These are phyloP conservation scores for Rhamphomyia laevipes DNA, from an alignment of 2,888 invertebrate species.

Conservation along the genomic window DNA sequence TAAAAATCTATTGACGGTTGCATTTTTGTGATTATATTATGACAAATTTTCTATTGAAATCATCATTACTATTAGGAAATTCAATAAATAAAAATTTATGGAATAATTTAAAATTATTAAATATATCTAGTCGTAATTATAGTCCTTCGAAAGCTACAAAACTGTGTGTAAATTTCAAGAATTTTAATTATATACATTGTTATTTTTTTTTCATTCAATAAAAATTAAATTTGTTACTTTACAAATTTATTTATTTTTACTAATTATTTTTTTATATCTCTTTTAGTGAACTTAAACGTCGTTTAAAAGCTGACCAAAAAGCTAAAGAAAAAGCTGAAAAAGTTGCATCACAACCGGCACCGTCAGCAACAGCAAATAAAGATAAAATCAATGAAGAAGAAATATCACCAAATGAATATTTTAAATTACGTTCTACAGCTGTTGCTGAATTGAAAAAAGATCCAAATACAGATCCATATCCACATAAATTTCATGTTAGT, in stretches of 20 bases:
- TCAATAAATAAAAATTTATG: neutral
- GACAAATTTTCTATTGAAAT: neutral
- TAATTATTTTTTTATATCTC: conserved; percentile 14
- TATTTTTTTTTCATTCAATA: neutral
- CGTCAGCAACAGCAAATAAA: conserved; percentile 30
- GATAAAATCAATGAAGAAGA: conserved; percentile 54
- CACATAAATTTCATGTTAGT: conserved; percentile 92
- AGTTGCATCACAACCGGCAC: conserved; percentile 38
- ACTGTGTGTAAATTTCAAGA: neutral
- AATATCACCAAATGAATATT: conserved; percentile 91
- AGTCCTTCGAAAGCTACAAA: neutral
- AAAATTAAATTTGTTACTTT: neutral
- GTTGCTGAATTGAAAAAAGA: conserved; percentile 68
- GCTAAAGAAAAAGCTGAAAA: conserved; percentile 82
- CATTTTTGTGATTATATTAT: neutral
- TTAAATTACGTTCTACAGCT: conserved; percentile 69
- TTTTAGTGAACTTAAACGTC: conserved; percentile 83
- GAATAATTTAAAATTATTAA: neutral
- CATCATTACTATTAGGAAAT: neutral
- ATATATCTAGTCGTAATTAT: too few relatives aligned
- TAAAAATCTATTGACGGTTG: neutral
- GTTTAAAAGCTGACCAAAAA: conserved; percentile 86
- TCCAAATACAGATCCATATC: conserved; percentile 71
- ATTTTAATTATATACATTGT: too few relatives aligned
- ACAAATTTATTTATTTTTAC: too few relatives aligned